Base-by-base conservation (phyloP, 2,888 invertebrate genomes). In the Mantis religiosa region DNA sequence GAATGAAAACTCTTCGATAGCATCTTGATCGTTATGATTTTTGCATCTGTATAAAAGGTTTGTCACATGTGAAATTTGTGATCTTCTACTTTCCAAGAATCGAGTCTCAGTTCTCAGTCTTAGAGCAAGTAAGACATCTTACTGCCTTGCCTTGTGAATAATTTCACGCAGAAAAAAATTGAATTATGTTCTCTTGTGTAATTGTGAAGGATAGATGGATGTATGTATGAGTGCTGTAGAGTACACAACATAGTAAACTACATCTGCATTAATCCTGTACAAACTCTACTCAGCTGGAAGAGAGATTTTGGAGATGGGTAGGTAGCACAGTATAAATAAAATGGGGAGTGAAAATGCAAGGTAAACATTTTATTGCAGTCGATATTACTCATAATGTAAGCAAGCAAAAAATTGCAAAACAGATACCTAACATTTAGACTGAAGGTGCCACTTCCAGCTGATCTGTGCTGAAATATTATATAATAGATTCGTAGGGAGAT, bases 141-240 rank as follows among this genome's bases (percentile, higher is more conserved):
- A 89, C 88, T 90, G 90, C 90, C 90, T 90, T 90, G 90, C 88
- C 90, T 89, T 90, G 89, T 90, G 89, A 89, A 90, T 89, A 86
- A 88, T 89, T 87, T 89, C 83, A 34, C 85, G 47, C 47, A 41
- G 34, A 47, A 41, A 85, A 85, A 28, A 41, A 47, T n/a, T 41
- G 34, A 85, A 85, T 84, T 87, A 85, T 82, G 87, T 85, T 85
- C 87, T 90, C 85, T 90, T 89, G 89, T 89, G 84, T 85, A 88
- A 86, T 82, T 89, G 89, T 89, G 89, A 41, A 71, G 84, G 84
- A 54, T 84, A 84, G 83, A 88, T 84, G 88, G 30, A 81, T 84
- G 83, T 83, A 82, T 82, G 89, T 28, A 86, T 85, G 86, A 82
- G 25, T 87, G 81, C 54, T 28, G 71, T 71, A 87, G 28, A 87